Percentiles rank a stretch among this genome's conserved stretches.
Conservation (phyloP, 2,797 vertebrate genomes). For the Halcyon smyrnensis region DNA sequence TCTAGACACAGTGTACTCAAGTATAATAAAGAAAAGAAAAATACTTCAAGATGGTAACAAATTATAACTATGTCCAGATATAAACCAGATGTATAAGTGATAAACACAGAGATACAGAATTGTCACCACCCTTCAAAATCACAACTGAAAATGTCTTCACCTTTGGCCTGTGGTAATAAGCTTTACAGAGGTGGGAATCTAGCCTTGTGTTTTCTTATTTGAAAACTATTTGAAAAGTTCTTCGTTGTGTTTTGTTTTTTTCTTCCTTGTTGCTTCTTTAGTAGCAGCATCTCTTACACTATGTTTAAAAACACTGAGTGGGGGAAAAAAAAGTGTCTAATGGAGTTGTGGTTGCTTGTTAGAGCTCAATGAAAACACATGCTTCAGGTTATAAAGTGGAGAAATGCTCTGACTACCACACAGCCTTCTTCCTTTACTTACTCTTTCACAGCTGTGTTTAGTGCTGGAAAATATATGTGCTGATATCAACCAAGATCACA, state of each 20-base stretch:
- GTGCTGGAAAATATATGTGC: constrained; percentile 15
- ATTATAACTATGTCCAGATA: constrained; percentile 55
- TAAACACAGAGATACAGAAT: constrained; percentile 67
- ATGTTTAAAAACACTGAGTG: background rate
- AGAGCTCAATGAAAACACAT: background rate
- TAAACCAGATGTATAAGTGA: constrained; percentile 68
- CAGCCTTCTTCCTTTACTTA: constrained; percentile 14
- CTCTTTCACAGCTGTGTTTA: constrained; percentile 56
- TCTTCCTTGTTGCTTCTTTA: background rate
- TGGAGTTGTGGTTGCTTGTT: background rate
- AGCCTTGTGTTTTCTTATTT: background rate
- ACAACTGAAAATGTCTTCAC: constrained; percentile 32
- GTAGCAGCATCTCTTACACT: background rate
- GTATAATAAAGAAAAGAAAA: constrained; percentile 66
- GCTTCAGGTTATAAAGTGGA: constrained; percentile 43
- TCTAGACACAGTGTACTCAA: constrained; percentile 27
- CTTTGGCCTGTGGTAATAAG: constrained; percentile 28
- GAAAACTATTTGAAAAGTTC: background rate
- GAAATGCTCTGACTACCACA: background rate
- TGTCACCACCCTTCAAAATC: constrained; percentile 65
- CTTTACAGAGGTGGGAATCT: background rate
- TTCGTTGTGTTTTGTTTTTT: background rate
- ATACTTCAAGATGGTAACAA: constrained; percentile 70
- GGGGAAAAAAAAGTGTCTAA: background rate
- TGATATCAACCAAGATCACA: constrained; percentile 37